Evolutionary conservation across 1,140 invertebrate genomes (phyloP).

Genomic region (Thaumetopoea pityocampa): DNA sequence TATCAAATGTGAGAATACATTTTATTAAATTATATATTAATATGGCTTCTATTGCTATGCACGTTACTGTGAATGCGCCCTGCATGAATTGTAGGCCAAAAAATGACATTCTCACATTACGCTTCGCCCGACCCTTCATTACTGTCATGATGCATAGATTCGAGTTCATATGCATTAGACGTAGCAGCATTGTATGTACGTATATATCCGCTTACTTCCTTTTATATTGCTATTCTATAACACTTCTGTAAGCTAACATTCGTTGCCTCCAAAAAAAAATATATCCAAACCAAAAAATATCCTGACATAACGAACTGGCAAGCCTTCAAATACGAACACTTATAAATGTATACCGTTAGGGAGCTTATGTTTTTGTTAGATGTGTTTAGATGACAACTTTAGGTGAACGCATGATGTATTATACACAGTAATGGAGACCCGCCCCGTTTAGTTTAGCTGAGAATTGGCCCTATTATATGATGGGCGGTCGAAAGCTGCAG

Average conservation of each 20-base stretch:
- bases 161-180: slow-evolving; percentile 17
- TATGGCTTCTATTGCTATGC: slow-evolving; percentile 10
- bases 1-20: slow-evolving; percentile 16
- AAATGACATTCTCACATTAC: slow-evolving; percentile 20
- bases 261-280: slow-evolving; percentile 12
- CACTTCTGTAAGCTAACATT: slow-evolving; percentile 8
- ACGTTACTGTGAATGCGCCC: slow-evolving; percentile 8
- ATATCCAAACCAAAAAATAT: slow-evolving; percentile 10
- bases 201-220: slow-evolving; percentile 17
- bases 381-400: slow-evolving; percentile 44
- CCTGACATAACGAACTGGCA: slow-evolving; percentile 6
- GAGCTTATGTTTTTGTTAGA: slow-evolving; percentile 49
- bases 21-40: slow-evolving; percentile 13
- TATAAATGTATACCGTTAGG: slow-evolving; percentile 24
- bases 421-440: slow-evolving; percentile 40
- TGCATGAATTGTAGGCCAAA: slow-evolving; percentile 13
- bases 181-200: slow-evolving; percentile 13
- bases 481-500: slow-evolving; percentile 23
- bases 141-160: slow-evolving; percentile 21
- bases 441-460: slow-evolving; percentile 46
- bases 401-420: slow-evolving; percentile 55
- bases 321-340: slow-evolving; percentile 15
- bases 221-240: slow-evolving; percentile 15
- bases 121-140: slow-evolving; percentile 24
- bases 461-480: slow-evolving; percentile 18